Evolutionary conservation across 2,888 invertebrate species (phyloP), one percentile per base, ranked within the genome.

Genomic region (Ctena decussata): DNA sequence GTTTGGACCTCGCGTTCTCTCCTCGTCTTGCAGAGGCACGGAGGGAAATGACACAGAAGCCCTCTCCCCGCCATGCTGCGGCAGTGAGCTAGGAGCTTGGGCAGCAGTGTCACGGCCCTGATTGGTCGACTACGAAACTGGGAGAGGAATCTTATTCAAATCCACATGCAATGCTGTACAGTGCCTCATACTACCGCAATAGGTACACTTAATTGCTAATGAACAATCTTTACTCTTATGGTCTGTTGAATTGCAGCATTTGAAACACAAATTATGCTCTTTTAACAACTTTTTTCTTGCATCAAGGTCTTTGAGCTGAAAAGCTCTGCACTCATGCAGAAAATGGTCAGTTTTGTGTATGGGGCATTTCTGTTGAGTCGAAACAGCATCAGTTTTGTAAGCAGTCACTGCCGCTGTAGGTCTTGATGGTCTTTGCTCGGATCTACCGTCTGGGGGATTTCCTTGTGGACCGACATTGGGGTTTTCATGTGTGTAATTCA

Each of bases 1-100:
- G 65, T 85, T 85, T 35, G 75, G 72, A 12, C 85, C 82, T 78
- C 79, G 82, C 12, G 21, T 85, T 60, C 87, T 82, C 32, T 85
- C 79, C 3, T 79, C 82, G 24, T 82, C 79, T 65, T 87, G 84
- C 39, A 84, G n/a, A 8, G 53, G 21, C 21, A 53, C 18, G 21
- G 53, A 5, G n/a, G 53, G 53, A 53, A 21, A 21, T 21, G 53
- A 53, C 53, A 15, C 53, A n/a, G 53, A 15, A 5, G 53, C 18
- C 53, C 3, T 6, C 79, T 79, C 72, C 79, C 72, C 79, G 79
- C 79, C 79, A 57, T 79, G n/a, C n/a, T n/a, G n/a, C n/a, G n/a
- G 39, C 53, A 6, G 2, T n/a, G 46, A 5, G 0, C 18, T 30
- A 0, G 15, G 21, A 30, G 27, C 18, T 15, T 74, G 37, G 32